Conservation (phyloP, 2,113 vertebrate species). For the Platichthys stellatus region DNA sequence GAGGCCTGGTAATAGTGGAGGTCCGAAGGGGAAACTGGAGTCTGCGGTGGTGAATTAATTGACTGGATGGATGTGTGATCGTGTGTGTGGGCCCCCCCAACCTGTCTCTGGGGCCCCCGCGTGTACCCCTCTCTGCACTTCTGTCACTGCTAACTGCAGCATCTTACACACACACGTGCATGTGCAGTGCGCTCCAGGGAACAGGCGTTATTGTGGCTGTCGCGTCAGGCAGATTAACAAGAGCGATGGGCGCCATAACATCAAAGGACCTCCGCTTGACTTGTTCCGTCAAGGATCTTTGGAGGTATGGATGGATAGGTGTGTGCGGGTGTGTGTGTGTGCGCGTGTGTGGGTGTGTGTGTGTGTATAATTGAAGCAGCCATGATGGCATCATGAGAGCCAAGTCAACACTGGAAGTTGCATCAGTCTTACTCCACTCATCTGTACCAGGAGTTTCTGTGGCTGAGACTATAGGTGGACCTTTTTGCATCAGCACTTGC, state of each 20-base stretch:
- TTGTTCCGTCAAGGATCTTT: conserved; percentile 60
- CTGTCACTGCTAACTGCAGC: conserved; percentile 13
- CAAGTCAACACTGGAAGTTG: conserved; percentile 38
- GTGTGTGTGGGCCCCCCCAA: conserved; percentile 40
- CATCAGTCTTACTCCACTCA: conserved; percentile 60
- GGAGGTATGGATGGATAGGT: conserved; percentile 25
- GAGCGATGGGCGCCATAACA: conserved; percentile 61
- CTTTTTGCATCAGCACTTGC: conserved; percentile 70
- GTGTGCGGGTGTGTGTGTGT: conserved; percentile 3
- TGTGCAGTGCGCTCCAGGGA: conserved; percentile 27
- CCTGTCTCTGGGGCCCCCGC: conserved; percentile 58
- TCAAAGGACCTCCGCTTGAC: conserved; percentile 65
- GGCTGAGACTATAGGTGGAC: conserved; percentile 19
- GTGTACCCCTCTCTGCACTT: conserved; percentile 41
- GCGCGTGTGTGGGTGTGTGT: background rate
- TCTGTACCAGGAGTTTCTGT: conserved; percentile 28
- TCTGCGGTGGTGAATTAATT: conserved; percentile 61
- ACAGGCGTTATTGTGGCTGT: conserved; percentile 58
- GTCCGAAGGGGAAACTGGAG: conserved; percentile 39
- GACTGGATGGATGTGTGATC: conserved; percentile 37
- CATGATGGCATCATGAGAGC: conserved; percentile 14
- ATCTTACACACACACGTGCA: background rate
- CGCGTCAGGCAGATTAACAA: conserved; percentile 66
- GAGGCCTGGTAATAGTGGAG: conserved; percentile 39
- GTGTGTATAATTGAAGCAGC: background rate